Percentiles rank a stretch among this genome's conserved stretches.
These are phyloP conservation scores for Nasonovia ribisnigri DNA, from an alignment of 2,888 invertebrate species.

Conservation along the genomic window DNA sequence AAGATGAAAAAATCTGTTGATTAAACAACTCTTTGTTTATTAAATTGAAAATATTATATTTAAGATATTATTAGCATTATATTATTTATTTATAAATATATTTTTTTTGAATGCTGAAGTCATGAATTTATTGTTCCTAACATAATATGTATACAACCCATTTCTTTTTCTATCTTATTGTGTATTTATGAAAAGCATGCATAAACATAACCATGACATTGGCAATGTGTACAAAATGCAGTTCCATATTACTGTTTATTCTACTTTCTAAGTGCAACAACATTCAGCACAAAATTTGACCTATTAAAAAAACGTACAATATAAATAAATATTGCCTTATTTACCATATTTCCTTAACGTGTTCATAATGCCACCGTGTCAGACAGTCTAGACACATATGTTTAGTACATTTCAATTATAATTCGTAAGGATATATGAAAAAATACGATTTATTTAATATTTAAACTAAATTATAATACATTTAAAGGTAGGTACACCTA, in stretches of 20 bases:
- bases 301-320: not conserved
- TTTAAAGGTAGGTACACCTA: not conserved
- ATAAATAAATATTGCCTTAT: conserved; percentile 1
- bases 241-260: not conserved
- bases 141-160: not conserved
- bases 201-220: conserved; percentile 31
- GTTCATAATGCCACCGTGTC: conserved; percentile 13
- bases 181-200: conserved; percentile 4
- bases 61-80: not conserved
- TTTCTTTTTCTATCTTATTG: not conserved
- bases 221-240: conserved; percentile 24
- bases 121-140: not conserved
- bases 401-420: conserved; percentile 31
- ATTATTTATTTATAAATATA: no score
- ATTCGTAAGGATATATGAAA: conserved; percentile 13
- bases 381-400: conserved; percentile 44
- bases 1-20: not conserved
- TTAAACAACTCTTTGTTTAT: not conserved
- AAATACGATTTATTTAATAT: conserved; percentile 1
- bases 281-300: conserved; percentile 21
- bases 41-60: not conserved
- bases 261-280: conserved; percentile 40
- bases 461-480: conserved; percentile 37
- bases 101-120: not conserved
- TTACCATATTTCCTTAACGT: not conserved